A percentile compares a stretch with the other conserved stretches of the same genome.
Conservation (phyloP, 2,888 invertebrate genomes). For the Melolontha melolontha region DNA sequence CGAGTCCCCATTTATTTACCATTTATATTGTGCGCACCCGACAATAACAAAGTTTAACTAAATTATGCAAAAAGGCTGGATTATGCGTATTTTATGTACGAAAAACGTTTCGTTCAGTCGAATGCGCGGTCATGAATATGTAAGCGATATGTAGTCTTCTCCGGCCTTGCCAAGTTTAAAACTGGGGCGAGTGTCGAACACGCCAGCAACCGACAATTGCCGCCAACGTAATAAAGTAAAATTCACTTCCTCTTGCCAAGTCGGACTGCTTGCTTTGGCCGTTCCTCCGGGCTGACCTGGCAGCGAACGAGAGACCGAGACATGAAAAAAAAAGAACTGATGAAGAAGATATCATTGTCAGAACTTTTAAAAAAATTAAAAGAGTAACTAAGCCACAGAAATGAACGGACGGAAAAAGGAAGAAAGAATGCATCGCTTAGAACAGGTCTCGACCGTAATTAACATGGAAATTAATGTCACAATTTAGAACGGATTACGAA, state of each 20-base stretch:
- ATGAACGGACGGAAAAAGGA: slow-evolving; percentile 4
- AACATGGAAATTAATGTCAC: slow-evolving; percentile 35
- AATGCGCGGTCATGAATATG: slow-evolving; percentile 30
- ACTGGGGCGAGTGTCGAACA: slow-evolving; percentile 13
- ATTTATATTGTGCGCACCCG: neutral
- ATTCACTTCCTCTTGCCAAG: slow-evolving; percentile 21
- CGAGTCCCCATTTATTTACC: neutral
- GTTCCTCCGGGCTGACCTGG: neutral
- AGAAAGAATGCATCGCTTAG: slow-evolving; percentile 7
- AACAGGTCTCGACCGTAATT: slow-evolving; percentile 25
- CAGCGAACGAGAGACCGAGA: neutral
- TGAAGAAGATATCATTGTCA: neutral
- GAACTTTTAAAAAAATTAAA: too few relatives aligned
- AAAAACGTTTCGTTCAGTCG: slow-evolving; percentile 27
- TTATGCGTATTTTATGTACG: slow-evolving; percentile 24
- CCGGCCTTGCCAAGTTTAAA: slow-evolving; percentile 27
- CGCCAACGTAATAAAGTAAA: slow-evolving; percentile 24
- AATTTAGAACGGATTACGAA: slow-evolving; percentile 31
- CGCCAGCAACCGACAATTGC: slow-evolving; percentile 22
- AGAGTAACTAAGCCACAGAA: neutral
- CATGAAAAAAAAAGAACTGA: neutral
- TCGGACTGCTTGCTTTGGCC: slow-evolving; percentile 3
- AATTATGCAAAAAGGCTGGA: slow-evolving; percentile 30
- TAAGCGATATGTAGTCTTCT: slow-evolving; percentile 24
- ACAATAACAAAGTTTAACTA: slow-evolving; percentile 19